Base-by-base conservation (phyloP, 2,888 invertebrate species). In the Drymonia ruficornis region DNA sequence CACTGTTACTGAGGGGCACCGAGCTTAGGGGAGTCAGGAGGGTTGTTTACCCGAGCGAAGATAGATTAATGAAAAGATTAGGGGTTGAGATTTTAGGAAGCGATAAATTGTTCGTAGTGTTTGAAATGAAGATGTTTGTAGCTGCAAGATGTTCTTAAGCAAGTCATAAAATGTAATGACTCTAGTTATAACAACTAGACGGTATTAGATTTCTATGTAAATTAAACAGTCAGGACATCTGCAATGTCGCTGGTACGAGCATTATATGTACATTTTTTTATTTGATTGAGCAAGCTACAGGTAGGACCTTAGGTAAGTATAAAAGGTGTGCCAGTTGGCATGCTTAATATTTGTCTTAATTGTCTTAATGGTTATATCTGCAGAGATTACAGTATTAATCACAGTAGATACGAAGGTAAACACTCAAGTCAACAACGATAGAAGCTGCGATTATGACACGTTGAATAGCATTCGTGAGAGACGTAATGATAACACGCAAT, bases 1-100 rank as follows among this genome's bases (percentile, higher is more conserved):
- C 82, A 73, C 77, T 80, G 83, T 58, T 67, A 65, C 67, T 78
- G 76, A 81, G 78, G 54, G 74, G 57, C 46, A 58, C 54, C 28
- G 46, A 13, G 1, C 44, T 28, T 36, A 52, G 53, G 49, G 57
- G 51, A 59, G 55, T 54, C 46, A 53, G 47, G 43, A 57, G 36
- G 52, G 45, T 58, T 61, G 56, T 65, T 59, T 54, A 56, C 56
- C 29, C 40, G 31, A 48, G 42, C 49, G 49, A 53, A 46, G 52
- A 66, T 45, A 50, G 55, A 71, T 71, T 63, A 63, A 70, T 65
- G 68, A 63, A 62, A 67, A 59, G 54, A 58, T 64, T 55, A 50
- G 56, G 52, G 47, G 49, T 4, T 18, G 38, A 61, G 49, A 61
- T 66, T 63, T 54, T 19, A 23, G 44, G 9, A 12, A 23, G 28